phyloP scores from a whole-genome alignment of 1,140 invertebrate genomes.

The Apis laboriosa region DNA sequence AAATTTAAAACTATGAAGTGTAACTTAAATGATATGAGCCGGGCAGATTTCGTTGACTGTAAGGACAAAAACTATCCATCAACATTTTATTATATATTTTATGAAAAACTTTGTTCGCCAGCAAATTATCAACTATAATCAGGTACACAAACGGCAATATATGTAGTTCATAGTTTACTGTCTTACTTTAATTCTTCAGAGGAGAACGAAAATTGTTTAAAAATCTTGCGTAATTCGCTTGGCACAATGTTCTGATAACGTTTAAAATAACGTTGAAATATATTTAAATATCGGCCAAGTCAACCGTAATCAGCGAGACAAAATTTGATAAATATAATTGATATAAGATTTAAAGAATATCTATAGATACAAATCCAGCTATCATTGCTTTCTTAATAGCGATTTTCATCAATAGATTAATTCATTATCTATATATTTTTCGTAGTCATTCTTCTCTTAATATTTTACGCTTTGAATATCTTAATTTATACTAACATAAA shows the following conservation, averaged over 20 bases:
- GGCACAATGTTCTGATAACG: slow-evolving; percentile 17
- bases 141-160: slow-evolving; percentile 52
- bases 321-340: not conserved
- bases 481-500: slow-evolving; percentile 1
- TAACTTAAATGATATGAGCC: not conserved
- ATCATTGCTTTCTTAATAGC: not conserved
- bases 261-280: not conserved
- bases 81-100: not conserved
- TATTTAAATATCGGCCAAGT: slow-evolving; percentile 12
- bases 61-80: not conserved
- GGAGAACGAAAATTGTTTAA: not conserved
- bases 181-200: not conserved
- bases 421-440: not conserved
- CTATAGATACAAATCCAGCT: slow-evolving; percentile 9
- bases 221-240: slow-evolving; percentile 21
- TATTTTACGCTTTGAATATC: not conserved
- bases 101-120: not conserved
- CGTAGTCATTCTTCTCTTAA: not conserved
- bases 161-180: slow-evolving; percentile 7
- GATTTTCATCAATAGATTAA: not conserved
- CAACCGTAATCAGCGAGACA: not conserved
- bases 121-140: slow-evolving; percentile 47
- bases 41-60: slow-evolving; percentile 20
- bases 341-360: not conserved
- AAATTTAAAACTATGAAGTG: not conserved